Evolutionary conservation across 2,797 vertebrate species (phyloP), one percentile per base, ranked within the genome.

Genomic region (Coracias cyanogaster): DNA sequence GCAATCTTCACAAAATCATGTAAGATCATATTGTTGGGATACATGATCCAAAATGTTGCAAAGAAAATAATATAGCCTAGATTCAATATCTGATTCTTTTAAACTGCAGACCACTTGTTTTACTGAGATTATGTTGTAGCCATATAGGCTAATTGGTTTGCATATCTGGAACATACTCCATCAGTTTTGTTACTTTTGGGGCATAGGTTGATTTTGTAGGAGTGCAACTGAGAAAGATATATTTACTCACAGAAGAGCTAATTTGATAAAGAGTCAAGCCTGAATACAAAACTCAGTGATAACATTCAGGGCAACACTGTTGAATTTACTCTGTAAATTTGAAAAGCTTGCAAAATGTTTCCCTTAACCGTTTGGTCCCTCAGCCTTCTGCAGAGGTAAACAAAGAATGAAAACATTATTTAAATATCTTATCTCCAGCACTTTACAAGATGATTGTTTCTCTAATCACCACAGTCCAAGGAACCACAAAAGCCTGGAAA

Each of bases 241-340:
- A 54, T 91, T 93, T 90, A 73, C 55, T 79, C 22, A 29, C 10
- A 82, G 82, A 94, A 84, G 54, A 86, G 66, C 29, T 94, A 93
- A 88, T 96, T 88, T 82, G 62, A 76, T 79, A 81, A 94, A 81
- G 87, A 91, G 93, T 76, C 82, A 91, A 76, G 70, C 25, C 49
- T 45, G 51, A 92, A 73, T 86, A 76, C 13, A 92, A 82, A 93
- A 54, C 48, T 74, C 51, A 35, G 80, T 0, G 55, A 94, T 90
- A 92, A 73, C 43, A 88, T 84, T 94, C 73, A 79, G 6, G 18
- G 20, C 51, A 84, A 66, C 4, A 5, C 7, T 61, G 52, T 60
- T 87, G 69, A 91, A 96, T 93, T 92, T 93, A 76, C 73, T 91
- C 52, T 69, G 73, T 78, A 90, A 91, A 93, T 93, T 83, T 88